Evolutionary conservation across 23 tunicate genomes (phyloP).

Genomic region (Oikopleura dioica): DNA sequence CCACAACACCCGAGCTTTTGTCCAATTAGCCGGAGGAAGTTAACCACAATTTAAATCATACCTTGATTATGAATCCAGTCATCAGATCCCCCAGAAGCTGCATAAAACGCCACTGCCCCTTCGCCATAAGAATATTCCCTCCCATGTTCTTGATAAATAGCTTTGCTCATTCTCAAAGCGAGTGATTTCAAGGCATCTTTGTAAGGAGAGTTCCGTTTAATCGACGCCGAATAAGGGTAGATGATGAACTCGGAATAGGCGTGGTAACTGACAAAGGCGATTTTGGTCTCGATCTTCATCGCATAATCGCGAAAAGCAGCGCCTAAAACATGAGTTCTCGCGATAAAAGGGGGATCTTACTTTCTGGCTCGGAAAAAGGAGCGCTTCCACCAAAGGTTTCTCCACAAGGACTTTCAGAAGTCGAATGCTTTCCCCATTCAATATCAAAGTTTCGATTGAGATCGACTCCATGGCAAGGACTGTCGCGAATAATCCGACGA

Average conservation of each 20-base stretch:
- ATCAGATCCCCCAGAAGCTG: constrained; percentile 84
- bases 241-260: no score
- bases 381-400: constrained; percentile 63
- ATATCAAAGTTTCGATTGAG: constrained; percentile 77
- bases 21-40: no score
- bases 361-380: constrained; percentile 46
- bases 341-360: constrained; percentile 3
- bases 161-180: neutral
- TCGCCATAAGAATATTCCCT: constrained; percentile 32
- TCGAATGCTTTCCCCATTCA: constrained; percentile 29
- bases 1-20: no score
- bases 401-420: constrained; percentile 37
- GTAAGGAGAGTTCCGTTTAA: no score
- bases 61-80: constrained; percentile 37
- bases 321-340: no score
- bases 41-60: no score
- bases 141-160: constrained; percentile 12
- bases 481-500: neutral
- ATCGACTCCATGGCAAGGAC: constrained; percentile 41
- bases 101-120: constrained; percentile 36
- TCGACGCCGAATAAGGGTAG: no score
- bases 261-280: no score
- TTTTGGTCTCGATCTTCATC: no score
- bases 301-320: no score
- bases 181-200: no score